Base-by-base conservation (phyloP, 2,113 vertebrate species). In the Pedetes capensis region DNA sequence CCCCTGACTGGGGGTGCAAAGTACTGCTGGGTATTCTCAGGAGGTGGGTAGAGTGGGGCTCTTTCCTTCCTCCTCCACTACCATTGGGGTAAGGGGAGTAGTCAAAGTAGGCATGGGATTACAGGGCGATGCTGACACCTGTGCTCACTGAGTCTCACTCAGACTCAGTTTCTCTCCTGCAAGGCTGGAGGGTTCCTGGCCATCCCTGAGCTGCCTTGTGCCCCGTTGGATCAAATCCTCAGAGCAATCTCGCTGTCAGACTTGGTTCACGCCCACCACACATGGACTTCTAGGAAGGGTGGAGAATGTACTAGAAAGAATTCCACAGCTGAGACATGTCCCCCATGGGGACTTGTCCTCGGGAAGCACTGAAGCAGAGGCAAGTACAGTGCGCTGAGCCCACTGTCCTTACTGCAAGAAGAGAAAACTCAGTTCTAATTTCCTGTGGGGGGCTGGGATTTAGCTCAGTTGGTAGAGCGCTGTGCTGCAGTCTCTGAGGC, bases 61-160 rank as follows among this genome's bases (percentile, higher is more conserved):
- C 29, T 82, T 32, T 32, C 44, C 71, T 68, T 87, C 23, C 0
- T 34, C 25, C 59, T 13, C 23, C 39, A 57, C 23, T 0, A 1
- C 61, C 55, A 85, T 84, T 18, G 5, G 44, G 63, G 44, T 9
- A n/a, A 84, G 34, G 42, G 32, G 37, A 22, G 0, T 1, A 23
- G 10, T 4, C 8, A 23, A 51, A 37, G 76, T 25, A 57, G 80
- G 22, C 49, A 3, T 0, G 3, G 47, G n/a, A 9, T 42, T 39
- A 3, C 9, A 47, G 44, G 23, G 23, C 3, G 2, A 13, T 13
- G 59, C 12, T 0, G 9, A 18, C 22, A 16, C 34, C 17, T 20
- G 1, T 25, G 22, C 51, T 53, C 29, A 3, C 2, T 17, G 49
- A 49, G 20, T 22, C 6, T 57, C 37, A 76, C 53, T 47, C 13